phyloP scores from a whole-genome alignment of 2,888 invertebrate genomes.

The Pollenia amentaria region DNA sequence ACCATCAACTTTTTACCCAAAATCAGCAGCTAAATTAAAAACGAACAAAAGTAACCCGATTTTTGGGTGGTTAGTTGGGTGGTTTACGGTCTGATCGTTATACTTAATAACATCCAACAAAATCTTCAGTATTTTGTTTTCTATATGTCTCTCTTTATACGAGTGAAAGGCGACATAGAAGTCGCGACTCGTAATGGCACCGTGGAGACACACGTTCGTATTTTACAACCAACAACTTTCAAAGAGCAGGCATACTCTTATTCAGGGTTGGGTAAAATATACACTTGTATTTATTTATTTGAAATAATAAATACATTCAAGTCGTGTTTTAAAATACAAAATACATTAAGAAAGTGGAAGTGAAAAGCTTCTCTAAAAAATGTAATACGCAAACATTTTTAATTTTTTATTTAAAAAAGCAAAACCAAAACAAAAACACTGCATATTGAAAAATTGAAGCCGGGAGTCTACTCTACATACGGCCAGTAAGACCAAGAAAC shows the following conservation, averaged over 20 bases:
- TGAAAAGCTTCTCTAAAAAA: too few species aligned
- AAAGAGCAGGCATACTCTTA: constrained; percentile 6
- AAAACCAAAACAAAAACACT: too few species aligned
- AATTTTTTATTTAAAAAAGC: too few species aligned
- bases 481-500: too few species aligned
- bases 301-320: too few species aligned
- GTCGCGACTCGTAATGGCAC: constrained; percentile 64
- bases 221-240: constrained; percentile 61
- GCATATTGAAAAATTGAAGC: too few species aligned
- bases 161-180: constrained; percentile 64
- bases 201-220: constrained; percentile 68
- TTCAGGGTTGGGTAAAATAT: too few species aligned
- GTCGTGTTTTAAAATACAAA: too few species aligned
- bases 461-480: too few species aligned
- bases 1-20: constrained; percentile 35
- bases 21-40: constrained; percentile 31
- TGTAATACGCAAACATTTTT: too few species aligned
- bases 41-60: constrained; percentile 19
- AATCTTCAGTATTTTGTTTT: constrained; percentile 25
- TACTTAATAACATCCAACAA: constrained; percentile 33
- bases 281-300: too few species aligned
- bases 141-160: constrained; percentile 15
- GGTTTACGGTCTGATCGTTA: constrained; percentile 58
- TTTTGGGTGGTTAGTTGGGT: constrained; percentile 33
- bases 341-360: too few species aligned